Conservation (phyloP, 2,888 invertebrate species). For the Criorhina ranunculi region DNA sequence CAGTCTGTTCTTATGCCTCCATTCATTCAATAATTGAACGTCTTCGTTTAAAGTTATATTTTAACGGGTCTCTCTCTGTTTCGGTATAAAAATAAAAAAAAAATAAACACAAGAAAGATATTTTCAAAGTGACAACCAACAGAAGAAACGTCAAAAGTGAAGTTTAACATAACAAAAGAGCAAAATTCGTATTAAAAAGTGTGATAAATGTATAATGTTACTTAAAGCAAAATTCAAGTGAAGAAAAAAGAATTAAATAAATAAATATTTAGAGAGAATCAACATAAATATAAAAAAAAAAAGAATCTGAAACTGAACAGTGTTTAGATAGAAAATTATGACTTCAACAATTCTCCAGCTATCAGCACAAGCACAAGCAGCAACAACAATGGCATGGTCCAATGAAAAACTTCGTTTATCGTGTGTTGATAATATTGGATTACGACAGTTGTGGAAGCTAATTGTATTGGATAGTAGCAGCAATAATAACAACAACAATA, state of each 20-base stretch:
- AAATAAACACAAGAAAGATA: conserved; percentile 1
- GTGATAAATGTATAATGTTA: conserved; percentile 44
- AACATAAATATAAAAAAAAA: conserved; percentile 2
- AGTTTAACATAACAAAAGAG: neutral
- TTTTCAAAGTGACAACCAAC: conserved; percentile 19
- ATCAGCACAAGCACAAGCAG: conserved; percentile 78
- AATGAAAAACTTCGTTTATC: conserved; percentile 84
- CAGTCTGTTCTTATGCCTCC: conserved; percentile 72
- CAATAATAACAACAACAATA: conserved; percentile 56
- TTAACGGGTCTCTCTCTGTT: neutral
- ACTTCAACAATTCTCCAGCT: conserved; percentile 84
- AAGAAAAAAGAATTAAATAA: conserved; percentile 29
- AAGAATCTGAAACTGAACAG: conserved; percentile 40
- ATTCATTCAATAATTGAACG: conserved; percentile 60
- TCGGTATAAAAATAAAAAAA: conserved; percentile 18
- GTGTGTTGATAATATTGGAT: conserved; percentile 84
- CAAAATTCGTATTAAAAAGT: neutral
- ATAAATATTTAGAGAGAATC: conserved; percentile 47
- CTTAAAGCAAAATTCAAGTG: conserved; percentile 4
- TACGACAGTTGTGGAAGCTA: conserved; percentile 84
- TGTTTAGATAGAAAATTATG: conserved; percentile 81
- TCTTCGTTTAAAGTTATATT: conserved; percentile 10
- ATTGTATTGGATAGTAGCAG: conserved; percentile 82
- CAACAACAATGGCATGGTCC: conserved; percentile 83
- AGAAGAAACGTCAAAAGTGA: conserved; percentile 8